Percentiles rank a stretch among this genome's conserved stretches.
Conservation (phyloP, 2,113 vertebrate species). For the Zosterops pallidus region DNA sequence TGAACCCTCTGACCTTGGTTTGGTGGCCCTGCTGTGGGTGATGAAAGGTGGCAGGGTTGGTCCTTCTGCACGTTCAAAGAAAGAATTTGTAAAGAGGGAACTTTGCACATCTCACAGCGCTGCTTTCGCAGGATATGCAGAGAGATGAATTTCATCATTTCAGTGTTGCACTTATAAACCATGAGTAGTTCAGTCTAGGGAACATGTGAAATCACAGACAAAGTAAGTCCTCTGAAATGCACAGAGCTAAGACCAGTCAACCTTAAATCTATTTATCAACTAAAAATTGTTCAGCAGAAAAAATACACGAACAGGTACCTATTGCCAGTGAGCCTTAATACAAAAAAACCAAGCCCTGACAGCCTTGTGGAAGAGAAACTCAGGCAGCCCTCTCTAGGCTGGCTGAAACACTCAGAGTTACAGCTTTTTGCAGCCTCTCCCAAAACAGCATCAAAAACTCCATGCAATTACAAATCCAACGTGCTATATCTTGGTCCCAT, state of each 20-base stretch:
- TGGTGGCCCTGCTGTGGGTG: background rate
- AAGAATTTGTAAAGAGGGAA: background rate
- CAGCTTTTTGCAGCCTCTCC: background rate
- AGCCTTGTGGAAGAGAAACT: background rate
- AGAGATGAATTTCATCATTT: background rate
- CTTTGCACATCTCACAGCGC: fast-evolving
- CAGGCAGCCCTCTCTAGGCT: background rate
- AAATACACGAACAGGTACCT: background rate
- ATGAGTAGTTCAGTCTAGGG: background rate
- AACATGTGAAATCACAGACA: background rate
- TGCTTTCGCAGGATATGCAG: background rate
- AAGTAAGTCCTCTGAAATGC: background rate
- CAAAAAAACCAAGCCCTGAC: background rate
- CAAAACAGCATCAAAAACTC: background rate
- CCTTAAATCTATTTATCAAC: background rate
- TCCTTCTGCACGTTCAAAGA: background rate
- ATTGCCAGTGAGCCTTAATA: background rate
- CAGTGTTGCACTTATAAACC: background rate
- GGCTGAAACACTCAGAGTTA: background rate
- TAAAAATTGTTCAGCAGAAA: background rate
- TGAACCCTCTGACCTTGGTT: background rate
- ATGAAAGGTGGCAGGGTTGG: background rate
- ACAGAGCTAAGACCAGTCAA: background rate
- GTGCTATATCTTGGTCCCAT: background rate
- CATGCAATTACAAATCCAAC: background rate